Evolutionary conservation across 2,888 invertebrate genomes (phyloP).

Genomic region (Cryptophagus acutangulus): DNA sequence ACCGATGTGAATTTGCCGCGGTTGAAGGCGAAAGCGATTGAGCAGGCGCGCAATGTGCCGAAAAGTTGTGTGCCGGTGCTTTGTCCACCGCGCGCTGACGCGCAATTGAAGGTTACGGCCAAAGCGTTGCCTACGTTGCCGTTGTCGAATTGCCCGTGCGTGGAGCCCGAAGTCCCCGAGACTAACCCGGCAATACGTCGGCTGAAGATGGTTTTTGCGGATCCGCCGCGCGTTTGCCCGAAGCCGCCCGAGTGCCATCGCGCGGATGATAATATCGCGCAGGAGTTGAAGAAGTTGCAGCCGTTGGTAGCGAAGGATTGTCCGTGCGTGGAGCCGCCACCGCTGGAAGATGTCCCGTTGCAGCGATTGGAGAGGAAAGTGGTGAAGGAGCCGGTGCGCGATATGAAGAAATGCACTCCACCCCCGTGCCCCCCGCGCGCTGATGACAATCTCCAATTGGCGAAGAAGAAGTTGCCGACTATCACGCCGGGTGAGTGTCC

Average conservation of each 20-base stretch:
- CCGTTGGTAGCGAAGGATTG: constrained; percentile 20
- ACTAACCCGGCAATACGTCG: neutral
- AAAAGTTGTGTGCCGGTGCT: neutral
- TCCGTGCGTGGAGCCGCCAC: constrained; percentile 23
- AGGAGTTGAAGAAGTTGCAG: constrained; percentile 6
- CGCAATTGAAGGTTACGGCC: constrained; percentile 6
- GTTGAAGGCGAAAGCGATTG: constrained; percentile 11
- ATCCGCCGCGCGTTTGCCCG: constrained; percentile 3
- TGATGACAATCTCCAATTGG: constrained; percentile 14
- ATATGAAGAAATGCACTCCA: neutral
- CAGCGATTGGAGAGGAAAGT: constrained; percentile 13
- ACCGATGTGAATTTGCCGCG: constrained; percentile 19
- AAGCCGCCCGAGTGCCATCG: neutral
- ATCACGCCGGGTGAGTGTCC: constrained; percentile 20
- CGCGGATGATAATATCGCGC: neutral
- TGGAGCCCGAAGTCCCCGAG: constrained; percentile 10
- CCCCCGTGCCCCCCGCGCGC: constrained; percentile 15
- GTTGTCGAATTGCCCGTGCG: constrained; percentile 11
- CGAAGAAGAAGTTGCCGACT: constrained; percentile 1
- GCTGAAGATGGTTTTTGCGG: neutral
- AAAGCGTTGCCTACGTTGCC: constrained; percentile 13
- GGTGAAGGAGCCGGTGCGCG: neutral
- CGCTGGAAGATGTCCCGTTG: constrained; percentile 20
- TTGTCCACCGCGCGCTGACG: constrained; percentile 20
- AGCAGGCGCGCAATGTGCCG: neutral